These are phyloP conservation scores for Tachypleus tridentatus DNA, from an alignment of 1,140 invertebrate genomes.

Conservation along the genomic window DNA sequence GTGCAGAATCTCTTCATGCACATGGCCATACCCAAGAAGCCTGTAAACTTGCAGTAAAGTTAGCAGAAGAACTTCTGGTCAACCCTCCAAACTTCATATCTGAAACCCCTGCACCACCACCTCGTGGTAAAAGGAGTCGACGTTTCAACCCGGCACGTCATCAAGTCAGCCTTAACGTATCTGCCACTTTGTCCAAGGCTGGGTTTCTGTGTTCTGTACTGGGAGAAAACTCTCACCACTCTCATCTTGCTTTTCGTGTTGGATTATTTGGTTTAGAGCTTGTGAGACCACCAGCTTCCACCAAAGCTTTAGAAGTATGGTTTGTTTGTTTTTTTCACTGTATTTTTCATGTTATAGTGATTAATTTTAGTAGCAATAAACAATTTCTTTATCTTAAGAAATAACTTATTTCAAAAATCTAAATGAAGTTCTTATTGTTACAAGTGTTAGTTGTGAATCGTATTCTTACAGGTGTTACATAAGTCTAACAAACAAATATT, in stretches of 20 bases:
- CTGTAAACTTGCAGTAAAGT: conserved; percentile 68
- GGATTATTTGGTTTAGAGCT: conserved; percentile 91
- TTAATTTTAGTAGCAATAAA: no score
- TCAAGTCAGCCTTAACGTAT: conserved; percentile 72
- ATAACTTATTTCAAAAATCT: no score
- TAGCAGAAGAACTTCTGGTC: conserved; percentile 76
- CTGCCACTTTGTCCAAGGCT: conserved; percentile 83
- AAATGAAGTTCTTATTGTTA: no score
- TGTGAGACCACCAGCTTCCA: conserved; percentile 84
- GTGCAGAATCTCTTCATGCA: conserved; percentile 88
- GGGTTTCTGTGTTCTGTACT: conserved; percentile 85
- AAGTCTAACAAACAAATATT: no score
- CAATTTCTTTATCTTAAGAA: no score
- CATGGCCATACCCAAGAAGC: conserved; percentile 87
- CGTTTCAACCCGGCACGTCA: conserved; percentile 65
- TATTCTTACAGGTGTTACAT: no score
- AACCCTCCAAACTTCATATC: conserved; percentile 79
- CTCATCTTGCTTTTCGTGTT: conserved; percentile 83
- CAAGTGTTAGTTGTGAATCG: no score
- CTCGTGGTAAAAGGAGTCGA: conserved; percentile 26
- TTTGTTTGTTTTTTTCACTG: no score
- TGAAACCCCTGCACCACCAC: conserved; percentile 51
- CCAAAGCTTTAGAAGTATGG: conserved; percentile 74
- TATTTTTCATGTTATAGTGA: no score
- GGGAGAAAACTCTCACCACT: conserved; percentile 85